phyloP scores from a whole-genome alignment of 2,797 vertebrate genomes.

The Phyllotis vaccarum region DNA sequence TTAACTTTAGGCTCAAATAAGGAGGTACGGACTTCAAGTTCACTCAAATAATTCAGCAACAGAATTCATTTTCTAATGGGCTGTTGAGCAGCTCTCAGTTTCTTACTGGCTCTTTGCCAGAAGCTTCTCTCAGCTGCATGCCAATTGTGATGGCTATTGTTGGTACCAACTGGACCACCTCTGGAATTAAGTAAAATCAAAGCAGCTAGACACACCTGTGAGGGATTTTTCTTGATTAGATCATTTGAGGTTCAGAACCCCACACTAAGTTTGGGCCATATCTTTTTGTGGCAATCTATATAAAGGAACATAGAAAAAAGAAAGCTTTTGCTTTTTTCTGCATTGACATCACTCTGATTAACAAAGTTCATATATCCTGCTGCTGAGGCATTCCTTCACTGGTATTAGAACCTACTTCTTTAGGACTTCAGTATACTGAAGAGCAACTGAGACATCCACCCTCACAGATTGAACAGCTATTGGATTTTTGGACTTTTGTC shows the following conservation, averaged over 20 bases:
- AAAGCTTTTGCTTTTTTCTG: not conserved
- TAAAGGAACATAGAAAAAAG: not conserved
- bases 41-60: conserved; percentile 20
- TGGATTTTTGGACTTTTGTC: not conserved
- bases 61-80: conserved; percentile 27
- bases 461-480: not conserved
- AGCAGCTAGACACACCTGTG: not conserved
- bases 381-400: not conserved
- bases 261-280: not conserved
- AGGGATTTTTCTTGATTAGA: not conserved
- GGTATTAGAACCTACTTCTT: not conserved
- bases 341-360: not conserved
- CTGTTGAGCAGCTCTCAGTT: not conserved
- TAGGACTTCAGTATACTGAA: not conserved
- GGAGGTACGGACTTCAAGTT: conserved; percentile 6
- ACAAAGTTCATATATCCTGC: not conserved
- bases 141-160: not conserved
- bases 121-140: conserved; percentile 9
- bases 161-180: not conserved
- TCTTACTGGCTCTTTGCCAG: not conserved
- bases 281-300: not conserved
- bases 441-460: not conserved
- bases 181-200: not conserved
- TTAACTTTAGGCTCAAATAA: conserved; percentile 16
- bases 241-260: not conserved